Evolutionary conservation across 2,113 vertebrate genomes (phyloP).

Genomic region (Lipophrys pholis): DNA sequence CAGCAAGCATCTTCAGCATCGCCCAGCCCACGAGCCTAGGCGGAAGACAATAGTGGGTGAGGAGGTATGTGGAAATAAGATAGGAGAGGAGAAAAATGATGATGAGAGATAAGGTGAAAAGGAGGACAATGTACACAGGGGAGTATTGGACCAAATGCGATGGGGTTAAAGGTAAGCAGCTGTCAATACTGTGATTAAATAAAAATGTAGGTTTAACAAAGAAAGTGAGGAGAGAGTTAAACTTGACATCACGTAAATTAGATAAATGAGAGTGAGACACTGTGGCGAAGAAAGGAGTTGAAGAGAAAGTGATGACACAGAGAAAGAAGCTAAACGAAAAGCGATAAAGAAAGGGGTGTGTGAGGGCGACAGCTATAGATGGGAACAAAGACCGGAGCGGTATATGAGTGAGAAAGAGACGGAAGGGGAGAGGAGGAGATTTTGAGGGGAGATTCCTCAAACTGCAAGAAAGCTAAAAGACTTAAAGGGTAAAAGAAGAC

Average conservation of each 20-base stretch:
- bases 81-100: slow-evolving; percentile 20
- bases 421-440: slow-evolving; percentile 8
- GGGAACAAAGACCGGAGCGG: slow-evolving; percentile 17
- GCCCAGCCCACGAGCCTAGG: slow-evolving; percentile 78
- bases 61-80: slow-evolving; percentile 18
- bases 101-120: slow-evolving; percentile 18
- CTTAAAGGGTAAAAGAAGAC: background rate
- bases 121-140: slow-evolving; percentile 10
- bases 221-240: slow-evolving; percentile 15
- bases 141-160: slow-evolving; percentile 15
- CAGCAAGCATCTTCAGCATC: slow-evolving; percentile 77
- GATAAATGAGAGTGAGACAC: slow-evolving; percentile 20
- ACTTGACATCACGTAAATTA: slow-evolving; percentile 41
- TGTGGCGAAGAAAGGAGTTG: background rate
- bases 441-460: slow-evolving; percentile 28
- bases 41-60: slow-evolving; percentile 16
- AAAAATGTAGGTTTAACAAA: slow-evolving; percentile 16
- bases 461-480: slow-evolving; percentile 10
- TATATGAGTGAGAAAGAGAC: slow-evolving; percentile 9
- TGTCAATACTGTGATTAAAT: background rate
- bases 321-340: slow-evolving; percentile 16
- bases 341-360: slow-evolving; percentile 20
- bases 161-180: slow-evolving; percentile 18
- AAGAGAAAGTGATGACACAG: slow-evolving; percentile 41
- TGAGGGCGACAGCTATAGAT: slow-evolving; percentile 34